Conservation (phyloP, 2,797 vertebrate species). For the Delichon dasypus region DNA sequence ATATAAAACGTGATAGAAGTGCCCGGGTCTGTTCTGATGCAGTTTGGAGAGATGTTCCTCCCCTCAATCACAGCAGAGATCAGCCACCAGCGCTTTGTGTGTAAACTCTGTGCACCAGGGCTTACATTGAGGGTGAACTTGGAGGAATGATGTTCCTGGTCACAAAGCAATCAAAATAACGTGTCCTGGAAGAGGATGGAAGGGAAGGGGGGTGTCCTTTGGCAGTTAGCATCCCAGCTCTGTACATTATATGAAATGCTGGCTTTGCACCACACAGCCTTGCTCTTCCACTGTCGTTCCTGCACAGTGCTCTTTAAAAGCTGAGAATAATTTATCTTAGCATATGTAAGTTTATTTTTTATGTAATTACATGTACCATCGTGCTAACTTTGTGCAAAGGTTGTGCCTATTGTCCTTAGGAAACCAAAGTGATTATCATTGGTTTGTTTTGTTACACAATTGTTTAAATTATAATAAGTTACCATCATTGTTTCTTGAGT, state of each 20-base stretch:
- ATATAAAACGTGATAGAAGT: constrained; percentile 17
- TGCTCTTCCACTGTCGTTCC: constrained; percentile 48
- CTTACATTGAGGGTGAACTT: constrained; percentile 8
- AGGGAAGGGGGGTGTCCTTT: constrained; percentile 25
- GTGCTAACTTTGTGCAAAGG: constrained; percentile 73
- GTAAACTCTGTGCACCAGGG: constrained; percentile 55
- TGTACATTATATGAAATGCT: constrained; percentile 44
- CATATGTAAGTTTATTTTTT: constrained; percentile 79
- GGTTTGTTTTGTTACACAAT: constrained; percentile 78
- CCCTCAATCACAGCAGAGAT: constrained; percentile 42
- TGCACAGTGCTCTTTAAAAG: constrained; percentile 73
- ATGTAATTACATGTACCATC: constrained; percentile 74
- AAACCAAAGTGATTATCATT: constrained; percentile 76
- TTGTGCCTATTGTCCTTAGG: constrained; percentile 76
- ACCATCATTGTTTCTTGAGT: constrained; percentile 75
- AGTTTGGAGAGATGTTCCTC: constrained; percentile 5
- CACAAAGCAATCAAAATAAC: constrained; percentile 51
- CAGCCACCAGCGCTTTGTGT: constrained; percentile 36
- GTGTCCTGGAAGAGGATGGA: constrained; percentile 38
- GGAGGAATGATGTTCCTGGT: constrained; percentile 15
- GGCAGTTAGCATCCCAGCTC: constrained; percentile 57
- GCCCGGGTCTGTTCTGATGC: constrained; percentile 37
- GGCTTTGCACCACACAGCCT: constrained; percentile 52
- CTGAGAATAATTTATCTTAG: constrained; percentile 76
- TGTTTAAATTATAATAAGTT: constrained; percentile 83